Evolutionary conservation across 2,797 vertebrate genomes (phyloP), one percentile per base, ranked within the genome.

Genomic region (Bovichtus variegatus): DNA sequence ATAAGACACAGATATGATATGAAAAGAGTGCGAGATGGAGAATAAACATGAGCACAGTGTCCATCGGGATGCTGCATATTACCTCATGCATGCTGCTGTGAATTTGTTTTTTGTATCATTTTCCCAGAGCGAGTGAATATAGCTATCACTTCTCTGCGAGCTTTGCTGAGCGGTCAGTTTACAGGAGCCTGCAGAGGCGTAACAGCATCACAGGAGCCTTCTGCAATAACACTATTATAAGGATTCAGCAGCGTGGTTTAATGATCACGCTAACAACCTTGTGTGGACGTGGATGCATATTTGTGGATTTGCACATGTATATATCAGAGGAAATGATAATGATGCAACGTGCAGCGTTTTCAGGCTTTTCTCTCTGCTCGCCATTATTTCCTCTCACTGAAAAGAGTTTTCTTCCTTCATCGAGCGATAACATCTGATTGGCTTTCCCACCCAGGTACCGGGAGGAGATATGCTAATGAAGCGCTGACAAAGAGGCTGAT

Each of bases 391-490:
- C 54, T 4, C 1, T 27, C 19, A 2, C 53, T 68, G 70, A 82
- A 88, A 82, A 77, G 63, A 74, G 47, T 69, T 81, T 74, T 82
- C 55, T 70, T 74, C 74, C 47, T 38, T 60, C 70, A 16, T 15
- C 5, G 19, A 59, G 60, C 1, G 86, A 91, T 91, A 89, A 78
- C 55, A 89, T 93, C 88, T 78, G 85, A 93, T 90, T 90, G 89
- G 88, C 87, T 90, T 82, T 78, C 83, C 88, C 82, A 79, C 76
- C 81, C 78, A 57, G 76, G 72, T 80, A 55, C 54, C 62, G 9
- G 86, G 87, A 85, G 82, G 83, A 82, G 84, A 91, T 85, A 90
- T 90, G 89, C 85, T 89, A 89, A 93, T 86, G 82, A 88, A 10
- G 74, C 13, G 23, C 71, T 44, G 71, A 76, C 62, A 89, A 82